Evolutionary conservation across 2,113 vertebrate genomes (phyloP), one percentile per base, ranked within the genome.

Genomic region (Cygnus buccinator): DNA sequence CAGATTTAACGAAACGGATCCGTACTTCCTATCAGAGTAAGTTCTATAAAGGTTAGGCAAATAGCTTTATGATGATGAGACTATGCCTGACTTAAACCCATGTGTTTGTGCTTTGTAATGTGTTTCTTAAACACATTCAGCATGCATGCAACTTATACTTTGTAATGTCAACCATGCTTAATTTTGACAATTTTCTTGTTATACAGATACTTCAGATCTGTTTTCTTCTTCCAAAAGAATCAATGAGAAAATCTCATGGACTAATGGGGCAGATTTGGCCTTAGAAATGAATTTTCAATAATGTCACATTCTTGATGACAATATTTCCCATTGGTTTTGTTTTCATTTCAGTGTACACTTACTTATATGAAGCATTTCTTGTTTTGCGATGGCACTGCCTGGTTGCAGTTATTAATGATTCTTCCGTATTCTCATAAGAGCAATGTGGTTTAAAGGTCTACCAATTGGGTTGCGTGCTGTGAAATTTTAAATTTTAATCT

Each of bases 1-100:
- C 99, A 97, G 99, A 99, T 99, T 99, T 99, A 99, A 99, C 99
- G 99, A 99, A 99, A 99, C 98, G 99, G 99, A 99, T 99, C 98
- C 99, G 99, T 99, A 99, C 99, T 97, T 99, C 99, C 94, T 99
- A 99, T 98, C 99, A 99, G 99, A 99, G 99, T 99, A 99, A 99
- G 99, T 99, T 97, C 95, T 95, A 84, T 95, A 79, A 97, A 97
- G 97, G 92, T 98, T 97, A 98, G 98, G 97, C 94, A 95, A 97
- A 78, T 95, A 85, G 93, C 96, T 96, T 95, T 97, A 91, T 94
- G 62, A 50, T 90, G 65, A 79, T 89, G 71, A 95, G 82, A 89
- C 93, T 94, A 61, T 97, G 96, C 98, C 95, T 97, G 93, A 96
- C 79, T 96, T 89, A 93, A 97, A 94, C 82, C 86, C 67, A 25